phyloP scores from a whole-genome alignment of 2,797 vertebrate genomes.

The Serranus cabrilla region DNA sequence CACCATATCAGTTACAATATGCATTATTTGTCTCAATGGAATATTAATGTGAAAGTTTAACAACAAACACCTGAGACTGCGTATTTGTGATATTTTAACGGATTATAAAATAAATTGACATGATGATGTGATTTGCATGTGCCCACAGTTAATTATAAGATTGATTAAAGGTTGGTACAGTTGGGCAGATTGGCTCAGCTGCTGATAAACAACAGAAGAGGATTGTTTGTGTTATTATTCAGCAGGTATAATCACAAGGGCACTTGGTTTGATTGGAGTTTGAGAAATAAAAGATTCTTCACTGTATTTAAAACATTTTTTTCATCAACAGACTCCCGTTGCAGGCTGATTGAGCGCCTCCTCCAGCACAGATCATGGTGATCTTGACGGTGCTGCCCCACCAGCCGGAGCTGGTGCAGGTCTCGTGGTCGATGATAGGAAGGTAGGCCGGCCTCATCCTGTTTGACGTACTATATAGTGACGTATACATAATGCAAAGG shows the following conservation, averaged over 20 bases:
- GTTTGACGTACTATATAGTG: conserved; percentile 54
- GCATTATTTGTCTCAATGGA: too few relatives aligned
- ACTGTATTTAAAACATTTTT: neutral
- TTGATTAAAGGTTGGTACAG: neutral
- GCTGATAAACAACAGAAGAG: neutral
- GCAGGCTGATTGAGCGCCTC: conserved; percentile 80
- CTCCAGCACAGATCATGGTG: conserved; percentile 87
- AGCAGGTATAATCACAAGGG: neutral
- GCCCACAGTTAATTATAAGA: neutral
- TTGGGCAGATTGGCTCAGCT: neutral
- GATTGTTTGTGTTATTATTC: neutral
- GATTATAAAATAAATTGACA: neutral
- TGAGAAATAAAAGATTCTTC: neutral
- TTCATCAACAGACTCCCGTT: conserved; percentile 66
- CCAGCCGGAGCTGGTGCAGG: conserved; percentile 79
- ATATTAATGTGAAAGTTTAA: neutral
- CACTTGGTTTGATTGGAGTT: neutral
- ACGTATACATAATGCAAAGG: neutral
- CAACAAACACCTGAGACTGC: neutral
- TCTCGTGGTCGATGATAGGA: conserved; percentile 74
- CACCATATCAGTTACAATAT: too few relatives aligned
- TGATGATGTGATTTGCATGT: neutral
- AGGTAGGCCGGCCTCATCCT: conserved; percentile 83
- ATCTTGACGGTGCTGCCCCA: conserved; percentile 82
- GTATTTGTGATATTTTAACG: neutral